Percentiles rank a stretch among this genome's conserved stretches.
Conservation (phyloP, 1,140 invertebrate genomes). For the Oreohelix idahoensis region DNA sequence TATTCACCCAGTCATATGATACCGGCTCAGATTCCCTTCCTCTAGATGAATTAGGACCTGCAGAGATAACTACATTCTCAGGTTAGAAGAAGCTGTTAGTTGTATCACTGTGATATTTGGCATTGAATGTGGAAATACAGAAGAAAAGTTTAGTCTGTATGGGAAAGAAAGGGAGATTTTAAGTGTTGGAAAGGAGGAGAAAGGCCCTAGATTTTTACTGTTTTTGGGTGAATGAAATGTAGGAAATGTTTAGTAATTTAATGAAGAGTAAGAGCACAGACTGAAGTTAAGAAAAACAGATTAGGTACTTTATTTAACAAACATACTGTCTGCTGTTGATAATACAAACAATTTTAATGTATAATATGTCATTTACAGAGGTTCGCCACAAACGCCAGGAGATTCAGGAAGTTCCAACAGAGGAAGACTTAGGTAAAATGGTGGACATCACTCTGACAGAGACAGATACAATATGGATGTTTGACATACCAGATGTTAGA, state of each 20-base stretch:
- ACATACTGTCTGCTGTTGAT: too few species aligned
- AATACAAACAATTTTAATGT: too few species aligned
- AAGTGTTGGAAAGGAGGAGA: too few species aligned
- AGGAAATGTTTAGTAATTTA: too few species aligned
- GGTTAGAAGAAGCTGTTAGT: conserved; percentile 47
- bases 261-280: too few species aligned
- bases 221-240: too few species aligned
- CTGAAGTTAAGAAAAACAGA: too few species aligned
- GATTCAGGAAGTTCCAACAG: conserved; percentile 62
- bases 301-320: too few species aligned
- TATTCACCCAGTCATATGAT: conserved; percentile 69
- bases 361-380: conserved; percentile 43
- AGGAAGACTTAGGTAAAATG: conserved; percentile 63
- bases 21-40: conserved; percentile 58
- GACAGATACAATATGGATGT: conserved; percentile 70
- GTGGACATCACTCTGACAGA: conserved; percentile 68
- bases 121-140: background rate
- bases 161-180: too few species aligned
- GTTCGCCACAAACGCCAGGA: conserved; percentile 65
- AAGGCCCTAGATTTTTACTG: too few species aligned
- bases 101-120: too few species aligned
- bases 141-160: background rate
- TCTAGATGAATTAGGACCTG: conserved; percentile 52
- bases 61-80: conserved; percentile 58
- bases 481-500: conserved; percentile 68